Evolutionary conservation across 2,797 vertebrate genomes (phyloP).

Genomic region (Pteropus rufus): DNA sequence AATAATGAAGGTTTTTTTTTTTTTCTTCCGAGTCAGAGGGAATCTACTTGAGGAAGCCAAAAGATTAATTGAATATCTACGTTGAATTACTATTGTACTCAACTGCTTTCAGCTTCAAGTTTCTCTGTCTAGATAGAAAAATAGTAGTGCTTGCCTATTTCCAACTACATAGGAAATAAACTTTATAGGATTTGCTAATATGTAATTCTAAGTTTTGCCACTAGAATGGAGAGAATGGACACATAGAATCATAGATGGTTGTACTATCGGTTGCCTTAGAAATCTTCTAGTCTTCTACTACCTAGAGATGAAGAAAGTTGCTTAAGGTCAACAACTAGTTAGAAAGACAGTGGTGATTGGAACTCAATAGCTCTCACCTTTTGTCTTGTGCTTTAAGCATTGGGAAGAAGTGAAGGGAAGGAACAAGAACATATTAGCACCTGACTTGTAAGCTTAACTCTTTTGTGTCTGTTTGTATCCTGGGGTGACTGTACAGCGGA

Average conservation of each 20-base stretch:
- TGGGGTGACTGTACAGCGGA: background rate
- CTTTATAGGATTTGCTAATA: background rate
- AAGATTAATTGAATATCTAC: background rate
- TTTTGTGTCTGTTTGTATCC: background rate
- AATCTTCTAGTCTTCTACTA: background rate
- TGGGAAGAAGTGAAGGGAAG: background rate
- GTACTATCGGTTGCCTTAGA: background rate
- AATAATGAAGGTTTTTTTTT: background rate
- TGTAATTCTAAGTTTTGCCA: background rate
- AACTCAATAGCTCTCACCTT: background rate
- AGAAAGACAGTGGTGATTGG: background rate
- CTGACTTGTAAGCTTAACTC: background rate
- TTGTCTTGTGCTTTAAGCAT: background rate
- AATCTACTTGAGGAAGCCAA: background rate
- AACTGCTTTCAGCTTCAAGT: background rate
- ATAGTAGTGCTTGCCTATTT: background rate
- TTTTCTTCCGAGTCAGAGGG: background rate
- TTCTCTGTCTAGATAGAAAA: background rate
- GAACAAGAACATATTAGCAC: background rate
- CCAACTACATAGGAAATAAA: background rate
- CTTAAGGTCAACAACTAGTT: background rate
- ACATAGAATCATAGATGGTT: background rate
- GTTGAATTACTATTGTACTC: background rate
- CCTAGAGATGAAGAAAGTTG: background rate
- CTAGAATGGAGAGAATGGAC: background rate